A percentile compares a stretch with the other conserved stretches of the same genome.
phyloP scores from a whole-genome alignment of 2,888 invertebrate species.

The Tupiocoris notatus region DNA sequence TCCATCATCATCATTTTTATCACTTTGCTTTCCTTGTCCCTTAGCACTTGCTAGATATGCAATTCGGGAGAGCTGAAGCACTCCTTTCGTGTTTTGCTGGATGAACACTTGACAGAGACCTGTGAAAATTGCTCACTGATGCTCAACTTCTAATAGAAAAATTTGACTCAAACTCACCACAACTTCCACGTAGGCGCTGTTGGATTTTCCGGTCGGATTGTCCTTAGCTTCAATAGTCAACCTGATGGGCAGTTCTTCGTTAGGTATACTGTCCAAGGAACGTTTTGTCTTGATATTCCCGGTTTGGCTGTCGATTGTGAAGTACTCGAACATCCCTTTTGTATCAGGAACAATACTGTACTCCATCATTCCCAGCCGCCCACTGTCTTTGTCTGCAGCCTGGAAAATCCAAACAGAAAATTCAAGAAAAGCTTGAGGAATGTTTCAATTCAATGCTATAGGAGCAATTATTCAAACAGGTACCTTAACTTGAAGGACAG shows the following conservation, averaged over 20 bases:
- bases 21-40: too few relatives aligned
- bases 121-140: too few relatives aligned
- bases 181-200: constrained; percentile 64
- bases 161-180: constrained; percentile 65
- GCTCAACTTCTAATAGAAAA: too few relatives aligned
- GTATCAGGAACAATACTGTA: constrained; percentile 59
- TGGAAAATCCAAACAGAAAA: constrained; percentile 52
- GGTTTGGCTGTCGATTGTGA: constrained; percentile 69
- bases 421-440: too few relatives aligned
- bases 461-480: too few relatives aligned
- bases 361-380: constrained; percentile 74
- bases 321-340: constrained; percentile 62
- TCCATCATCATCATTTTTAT: too few relatives aligned
- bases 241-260: constrained; percentile 67
- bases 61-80: too few relatives aligned
- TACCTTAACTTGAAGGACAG: constrained; percentile 75
- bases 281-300: constrained; percentile 75
- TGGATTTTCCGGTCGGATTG: constrained; percentile 65
- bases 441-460: too few relatives aligned
- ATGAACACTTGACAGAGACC: too few relatives aligned
- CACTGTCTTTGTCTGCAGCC: constrained; percentile 84
- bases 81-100: too few relatives aligned
- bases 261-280: constrained; percentile 67
- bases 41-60: too few relatives aligned
- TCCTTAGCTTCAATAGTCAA: constrained; percentile 73